phyloP scores from a whole-genome alignment of 2,113 vertebrate genomes.

The Ceyx margarethae region DNA sequence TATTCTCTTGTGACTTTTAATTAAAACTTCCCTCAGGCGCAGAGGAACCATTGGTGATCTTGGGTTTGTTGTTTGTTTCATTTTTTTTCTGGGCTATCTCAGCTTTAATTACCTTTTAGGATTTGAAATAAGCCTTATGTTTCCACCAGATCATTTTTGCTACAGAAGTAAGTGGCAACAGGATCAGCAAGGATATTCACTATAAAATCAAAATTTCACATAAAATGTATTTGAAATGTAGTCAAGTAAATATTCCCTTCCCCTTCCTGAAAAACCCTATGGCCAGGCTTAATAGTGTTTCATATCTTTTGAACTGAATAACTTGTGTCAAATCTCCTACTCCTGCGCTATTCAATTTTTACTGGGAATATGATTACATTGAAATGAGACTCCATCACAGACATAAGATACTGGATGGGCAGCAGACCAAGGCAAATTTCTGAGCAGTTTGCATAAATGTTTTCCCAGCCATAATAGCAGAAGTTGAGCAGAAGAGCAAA shows the following conservation, averaged over 20 bases:
- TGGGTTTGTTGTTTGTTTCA: background rate
- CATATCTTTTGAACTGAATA: conserved; percentile 27
- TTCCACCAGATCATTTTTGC: background rate
- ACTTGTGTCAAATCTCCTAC: conserved; percentile 18
- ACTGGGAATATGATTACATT: conserved; percentile 59
- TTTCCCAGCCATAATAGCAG: conserved; percentile 27
- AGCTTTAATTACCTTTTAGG: conserved; percentile 55
- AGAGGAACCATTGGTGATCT: background rate
- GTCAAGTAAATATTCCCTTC: background rate
- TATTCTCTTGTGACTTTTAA: conserved; percentile 54
- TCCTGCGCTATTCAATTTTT: conserved; percentile 35
- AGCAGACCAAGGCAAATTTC: conserved; percentile 57
- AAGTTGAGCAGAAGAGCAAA: conserved; percentile 8
- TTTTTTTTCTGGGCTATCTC: background rate
- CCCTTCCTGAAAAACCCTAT: background rate
- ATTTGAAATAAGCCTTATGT: conserved; percentile 28
- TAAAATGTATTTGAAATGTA: background rate
- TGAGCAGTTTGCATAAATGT: conserved; percentile 53
- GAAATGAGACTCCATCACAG: conserved; percentile 58
- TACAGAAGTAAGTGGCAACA: background rate
- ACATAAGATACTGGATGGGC: conserved; percentile 54
- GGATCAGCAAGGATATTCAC: background rate
- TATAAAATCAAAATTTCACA: background rate
- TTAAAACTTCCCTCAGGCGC: conserved; percentile 57
- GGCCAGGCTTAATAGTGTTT: conserved; percentile 21